These are phyloP conservation scores for Solenodon paradoxus DNA, from an alignment of 2,113 vertebrate genomes.

Conservation along the genomic window DNA sequence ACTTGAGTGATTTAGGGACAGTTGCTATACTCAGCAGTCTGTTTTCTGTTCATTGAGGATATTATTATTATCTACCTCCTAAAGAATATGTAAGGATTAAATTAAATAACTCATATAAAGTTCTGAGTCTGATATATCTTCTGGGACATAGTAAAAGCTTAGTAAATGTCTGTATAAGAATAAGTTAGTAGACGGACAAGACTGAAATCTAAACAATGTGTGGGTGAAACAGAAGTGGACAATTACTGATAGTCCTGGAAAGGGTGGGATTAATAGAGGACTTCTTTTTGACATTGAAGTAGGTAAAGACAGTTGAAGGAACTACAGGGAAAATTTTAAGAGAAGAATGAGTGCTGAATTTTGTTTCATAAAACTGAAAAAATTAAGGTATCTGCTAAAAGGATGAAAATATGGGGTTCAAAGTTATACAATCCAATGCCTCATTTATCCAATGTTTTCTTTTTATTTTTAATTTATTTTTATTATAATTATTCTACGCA, in stretches of 20 bases:
- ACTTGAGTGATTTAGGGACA: neutral
- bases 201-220: neutral
- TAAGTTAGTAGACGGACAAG: slow-evolving; percentile 13
- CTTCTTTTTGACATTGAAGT: neutral
- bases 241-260: neutral
- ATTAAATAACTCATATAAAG: neutral
- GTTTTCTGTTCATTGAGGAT: neutral
- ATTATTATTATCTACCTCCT: neutral
- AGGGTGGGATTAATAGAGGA: neutral
- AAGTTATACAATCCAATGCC: neutral
- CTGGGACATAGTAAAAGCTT: neutral
- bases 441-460: neutral
- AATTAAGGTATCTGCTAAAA: neutral
- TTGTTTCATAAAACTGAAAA: slow-evolving; percentile 30
- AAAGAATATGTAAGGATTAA: neutral
- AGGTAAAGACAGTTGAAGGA: neutral
- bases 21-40: neutral
- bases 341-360: neutral
- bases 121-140: neutral
- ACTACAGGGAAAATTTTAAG: neutral
- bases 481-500: too few relatives aligned
- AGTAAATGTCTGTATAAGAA: neutral
- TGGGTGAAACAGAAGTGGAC: neutral
- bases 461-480: too few relatives aligned
- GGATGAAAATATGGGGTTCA: neutral